Base-by-base conservation (phyloP, 2,888 invertebrate species). In the Halocaridina rubra region DNA sequence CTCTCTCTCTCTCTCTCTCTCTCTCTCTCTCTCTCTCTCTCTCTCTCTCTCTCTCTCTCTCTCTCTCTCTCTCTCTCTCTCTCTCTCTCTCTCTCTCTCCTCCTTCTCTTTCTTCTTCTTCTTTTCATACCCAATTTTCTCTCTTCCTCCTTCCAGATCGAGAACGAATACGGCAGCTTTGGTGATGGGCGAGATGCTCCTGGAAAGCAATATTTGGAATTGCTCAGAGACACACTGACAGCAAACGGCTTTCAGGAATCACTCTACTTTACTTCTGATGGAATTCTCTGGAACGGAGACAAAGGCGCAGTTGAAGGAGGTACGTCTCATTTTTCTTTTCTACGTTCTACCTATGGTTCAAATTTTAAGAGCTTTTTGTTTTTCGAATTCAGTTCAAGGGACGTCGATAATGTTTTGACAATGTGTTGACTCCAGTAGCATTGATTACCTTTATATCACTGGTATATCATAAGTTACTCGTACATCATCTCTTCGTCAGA, bases 231-330 rank as follows among this genome's bases (percentile, higher is more conserved):
- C 16, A 80, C 90, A 10, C 90, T 91, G 88, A 87, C 88, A 32
- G 88, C 89, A 7, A 89, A 91, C 88, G 92, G 91, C 53, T 89
- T 93, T 39, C 90, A 89, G 1, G 92, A 93, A 88, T 29, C 72
- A 4, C 89, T 93, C 39, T 90, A 93, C 19, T 92, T 93, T 80
- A 93, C 93, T 0, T 93, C 93, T 0, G 93, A 93, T 89, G 91
- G 91, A 24, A 90, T 91, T n/a, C 88, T 90, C 3, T 74, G 88
- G 67, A 89, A 89, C 76, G 90, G 90, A 2, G 90, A 89, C 84
- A 86, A 88, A 46, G 92, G 92, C 19, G 90, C 91, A 8, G 80
- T 92, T 33, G 90, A 91, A 30, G 90, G 89, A 53, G 90, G 90
- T 89, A 81, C n/a, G n/a, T 10, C 13, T 13, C 46, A 46, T 46